These are phyloP conservation scores for Dryoscopus gambensis DNA, from an alignment of 2,113 vertebrate species.

Conservation along the genomic window DNA sequence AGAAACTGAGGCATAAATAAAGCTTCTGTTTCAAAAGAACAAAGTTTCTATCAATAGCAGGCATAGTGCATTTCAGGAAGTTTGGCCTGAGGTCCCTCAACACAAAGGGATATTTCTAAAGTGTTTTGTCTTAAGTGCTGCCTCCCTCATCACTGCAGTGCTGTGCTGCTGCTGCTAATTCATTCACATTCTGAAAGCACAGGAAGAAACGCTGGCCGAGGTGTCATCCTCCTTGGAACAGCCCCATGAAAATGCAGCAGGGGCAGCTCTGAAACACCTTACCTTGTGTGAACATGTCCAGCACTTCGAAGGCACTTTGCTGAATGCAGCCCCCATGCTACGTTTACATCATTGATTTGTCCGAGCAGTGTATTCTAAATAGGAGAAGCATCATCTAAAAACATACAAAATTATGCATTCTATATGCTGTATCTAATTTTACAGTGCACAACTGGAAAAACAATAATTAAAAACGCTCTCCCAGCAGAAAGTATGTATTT, in stretches of 20 bases:
- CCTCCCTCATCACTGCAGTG: background rate
- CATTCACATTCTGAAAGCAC: background rate
- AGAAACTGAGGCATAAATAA: background rate
- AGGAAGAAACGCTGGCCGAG: accelerated
- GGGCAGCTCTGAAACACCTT: background rate
- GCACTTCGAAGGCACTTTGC: background rate
- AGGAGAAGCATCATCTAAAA: background rate
- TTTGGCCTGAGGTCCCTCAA: background rate
- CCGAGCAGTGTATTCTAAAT: background rate
- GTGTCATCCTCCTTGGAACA: background rate
- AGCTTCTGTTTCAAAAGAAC: background rate
- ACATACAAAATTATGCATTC: background rate
- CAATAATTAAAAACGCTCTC: background rate
- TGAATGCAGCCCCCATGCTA: background rate
- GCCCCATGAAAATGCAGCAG: accelerated
- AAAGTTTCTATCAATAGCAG: background rate
- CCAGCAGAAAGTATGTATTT: background rate
- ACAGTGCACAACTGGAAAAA: background rate
- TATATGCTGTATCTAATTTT: background rate
- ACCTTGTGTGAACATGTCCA: background rate
- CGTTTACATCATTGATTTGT: background rate
- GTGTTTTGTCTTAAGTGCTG: background rate
- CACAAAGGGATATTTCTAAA: background rate
- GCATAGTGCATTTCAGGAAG: background rate
- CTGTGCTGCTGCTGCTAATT: background rate